Evolutionary conservation across 1,140 invertebrate genomes (phyloP).

Genomic region (Zaprionus vittiger): DNA sequence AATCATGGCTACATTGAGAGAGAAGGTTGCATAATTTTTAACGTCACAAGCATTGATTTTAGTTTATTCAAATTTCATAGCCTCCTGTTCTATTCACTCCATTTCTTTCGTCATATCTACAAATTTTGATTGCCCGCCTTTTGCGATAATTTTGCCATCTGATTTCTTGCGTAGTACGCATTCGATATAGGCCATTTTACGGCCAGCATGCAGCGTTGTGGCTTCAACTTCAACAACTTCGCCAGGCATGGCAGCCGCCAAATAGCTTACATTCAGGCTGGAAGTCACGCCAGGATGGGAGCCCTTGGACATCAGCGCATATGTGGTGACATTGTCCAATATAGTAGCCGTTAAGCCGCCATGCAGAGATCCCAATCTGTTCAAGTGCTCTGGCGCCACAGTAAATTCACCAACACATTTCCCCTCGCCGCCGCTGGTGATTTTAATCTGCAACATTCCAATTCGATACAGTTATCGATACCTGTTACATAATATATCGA

Average conservation of each 20-base stretch:
- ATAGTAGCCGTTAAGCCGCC: conserved; percentile 93
- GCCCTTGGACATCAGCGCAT: conserved; percentile 89
- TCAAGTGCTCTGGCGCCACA: conserved; percentile 91
- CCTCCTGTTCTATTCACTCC: background rate
- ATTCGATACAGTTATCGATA: conserved; percentile 59
- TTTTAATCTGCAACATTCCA: conserved; percentile 54
- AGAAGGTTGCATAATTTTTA: background rate
- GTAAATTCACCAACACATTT: conserved; percentile 87
- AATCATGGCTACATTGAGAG: background rate
- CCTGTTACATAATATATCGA: conserved; percentile 59
- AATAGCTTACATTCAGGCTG: conserved; percentile 90
- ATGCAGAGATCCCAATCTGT: conserved; percentile 91
- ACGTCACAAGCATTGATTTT: background rate
- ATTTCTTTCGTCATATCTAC: conserved; percentile 81
- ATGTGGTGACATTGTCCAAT: conserved; percentile 93
- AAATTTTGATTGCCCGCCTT: conserved; percentile 93
- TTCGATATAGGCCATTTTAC: conserved; percentile 91
- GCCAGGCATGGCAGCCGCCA: conserved; percentile 90
- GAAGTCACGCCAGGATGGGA: conserved; percentile 89
- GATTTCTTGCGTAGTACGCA: conserved; percentile 91
- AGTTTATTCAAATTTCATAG: conserved; percentile 1
- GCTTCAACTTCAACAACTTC: conserved; percentile 92
- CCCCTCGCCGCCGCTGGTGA: conserved; percentile 69
- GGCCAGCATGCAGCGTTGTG: conserved; percentile 90
- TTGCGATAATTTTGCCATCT: conserved; percentile 90